These are phyloP conservation scores for Metridium senile DNA, from an alignment of 92 coral and sea anemone species.

Conservation along the genomic window DNA sequence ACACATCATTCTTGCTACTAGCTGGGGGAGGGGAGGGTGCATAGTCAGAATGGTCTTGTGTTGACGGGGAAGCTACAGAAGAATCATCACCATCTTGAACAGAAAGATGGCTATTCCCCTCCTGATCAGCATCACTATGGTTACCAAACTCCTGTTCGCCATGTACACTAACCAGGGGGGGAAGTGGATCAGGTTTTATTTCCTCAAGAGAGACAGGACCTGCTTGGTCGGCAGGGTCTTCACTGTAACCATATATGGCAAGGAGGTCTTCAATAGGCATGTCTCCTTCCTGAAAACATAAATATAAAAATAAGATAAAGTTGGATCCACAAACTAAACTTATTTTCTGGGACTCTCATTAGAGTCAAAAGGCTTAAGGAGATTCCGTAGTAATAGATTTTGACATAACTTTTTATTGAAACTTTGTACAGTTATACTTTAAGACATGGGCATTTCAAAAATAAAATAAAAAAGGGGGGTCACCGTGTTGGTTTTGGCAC, in stretches of 20 bases:
- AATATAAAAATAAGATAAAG: neutral
- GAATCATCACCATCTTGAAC: slow-evolving; percentile 69
- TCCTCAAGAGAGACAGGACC: slow-evolving; percentile 76
- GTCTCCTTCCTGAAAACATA: slow-evolving; percentile 72
- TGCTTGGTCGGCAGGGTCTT: slow-evolving; percentile 57
- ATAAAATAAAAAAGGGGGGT: no score
- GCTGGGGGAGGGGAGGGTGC: slow-evolving; percentile 82
- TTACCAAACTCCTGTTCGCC: slow-evolving; percentile 27
- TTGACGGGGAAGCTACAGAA: slow-evolving; percentile 65
- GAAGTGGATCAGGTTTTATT: slow-evolving; percentile 89
- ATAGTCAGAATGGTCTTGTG: slow-evolving; percentile 65
- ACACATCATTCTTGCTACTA: slow-evolving; percentile 68
- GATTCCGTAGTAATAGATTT: no score
- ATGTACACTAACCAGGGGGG: slow-evolving; percentile 79
- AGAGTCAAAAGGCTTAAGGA: no score
- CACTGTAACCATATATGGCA: slow-evolving; percentile 89
- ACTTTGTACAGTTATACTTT: no score
- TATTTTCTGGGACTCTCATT: no score
- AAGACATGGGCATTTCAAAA: no score
- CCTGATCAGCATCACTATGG: slow-evolving; percentile 19
- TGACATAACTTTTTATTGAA: no score
- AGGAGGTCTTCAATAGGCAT: slow-evolving; percentile 92
- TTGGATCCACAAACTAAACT: no score
- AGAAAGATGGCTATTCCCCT: slow-evolving; percentile 33
- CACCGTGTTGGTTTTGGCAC: no score